Evolutionary conservation across 2,888 invertebrate species (phyloP), one percentile per base, ranked within the genome.

Genomic region (Dugesia japonica): DNA sequence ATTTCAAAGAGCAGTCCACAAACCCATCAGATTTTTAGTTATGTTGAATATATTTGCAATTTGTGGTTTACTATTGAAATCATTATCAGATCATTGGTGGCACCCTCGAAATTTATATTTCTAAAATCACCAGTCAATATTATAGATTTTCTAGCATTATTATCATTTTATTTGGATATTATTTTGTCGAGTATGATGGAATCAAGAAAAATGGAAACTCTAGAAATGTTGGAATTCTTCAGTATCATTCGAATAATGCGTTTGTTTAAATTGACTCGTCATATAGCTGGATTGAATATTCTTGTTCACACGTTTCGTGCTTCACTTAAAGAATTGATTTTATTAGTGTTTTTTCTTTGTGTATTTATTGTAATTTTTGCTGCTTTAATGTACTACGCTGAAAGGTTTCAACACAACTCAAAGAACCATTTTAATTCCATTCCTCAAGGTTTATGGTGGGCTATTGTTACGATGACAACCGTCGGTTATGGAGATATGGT

Each of bases 251-350:
- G 77, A 33, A 77, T 77, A 75, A 78, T 77, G 77, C 42, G 77
- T 1, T 23, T 77, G 20, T 77, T 77, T 28, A 77, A 77, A 71
- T 42, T 77, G 15, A 77, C 77, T 7, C 42, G 77, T 13, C 77
- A 77, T 27, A 77, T 77, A 15, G 38, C 77, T 20, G 77, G 77
- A 13, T 86, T 95, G 82, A 92, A 94, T 86, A 95, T 95, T 80
- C 88, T 95, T 80, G 92, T 94, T 81, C 94, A 95, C 84, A 95
- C 94, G 0, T 94, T 95, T 87, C 92, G 92, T 84, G 95, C 95
- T 80, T 91, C 91, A 15, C 93, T 93, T 27, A 93, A 92, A 85
- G 94, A 95, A 84, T 86, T 95, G 81, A 91, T 90, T 0, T 86
- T 95, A n/a, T 86, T 95, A 79, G 92, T 94, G 75, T 95, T 94